Percentiles rank a stretch among this genome's conserved stretches.
These are phyloP conservation scores for Drosophila dunni DNA, from an alignment of 1,140 invertebrate genomes.

Conservation along the genomic window DNA sequence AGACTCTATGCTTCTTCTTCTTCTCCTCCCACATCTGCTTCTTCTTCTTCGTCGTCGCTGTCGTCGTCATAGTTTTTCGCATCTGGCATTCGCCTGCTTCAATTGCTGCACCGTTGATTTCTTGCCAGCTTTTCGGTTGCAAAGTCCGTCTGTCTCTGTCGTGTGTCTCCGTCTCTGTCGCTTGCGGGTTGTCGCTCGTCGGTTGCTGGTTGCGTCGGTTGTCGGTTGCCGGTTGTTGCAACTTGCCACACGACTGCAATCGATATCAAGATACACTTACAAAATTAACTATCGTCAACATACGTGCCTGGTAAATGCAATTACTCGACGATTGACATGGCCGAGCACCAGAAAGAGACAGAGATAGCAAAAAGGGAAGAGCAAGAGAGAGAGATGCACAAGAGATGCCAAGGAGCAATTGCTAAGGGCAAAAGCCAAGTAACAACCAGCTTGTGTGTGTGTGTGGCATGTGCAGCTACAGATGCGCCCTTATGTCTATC, in stretches of 20 bases:
- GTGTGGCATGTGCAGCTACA: conserved; percentile 19
- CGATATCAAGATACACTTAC: conserved; percentile 83
- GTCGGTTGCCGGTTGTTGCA: conserved; percentile 6
- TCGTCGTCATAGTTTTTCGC: conserved; percentile 17
- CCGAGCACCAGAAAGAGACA: not conserved
- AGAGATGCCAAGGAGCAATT: not conserved
- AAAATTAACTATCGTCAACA: conserved; percentile 84
- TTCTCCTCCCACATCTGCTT: not conserved
- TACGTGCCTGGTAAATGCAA: conserved; percentile 82
- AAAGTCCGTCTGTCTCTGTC: not conserved
- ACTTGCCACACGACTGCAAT: conserved; percentile 62
- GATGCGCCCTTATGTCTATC: conserved; percentile 36
- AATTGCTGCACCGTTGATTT: conserved; percentile 5
- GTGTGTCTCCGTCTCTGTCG: conserved; percentile 29
- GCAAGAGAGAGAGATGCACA: not conserved
- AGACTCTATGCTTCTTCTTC: conserved; percentile 2
- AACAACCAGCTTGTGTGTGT: not conserved
- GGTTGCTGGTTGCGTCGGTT: not conserved
- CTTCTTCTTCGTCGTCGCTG: not conserved
- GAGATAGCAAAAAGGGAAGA: too few species aligned
- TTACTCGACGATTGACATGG: conserved; percentile 78
- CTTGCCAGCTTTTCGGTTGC: conserved; percentile 18
- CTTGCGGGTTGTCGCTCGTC: conserved; percentile 13
- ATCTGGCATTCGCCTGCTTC: conserved; percentile 19
- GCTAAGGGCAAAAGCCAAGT: conserved; percentile 8